Conservation (phyloP, 2,888 invertebrate species). For the Pandemis heparana region DNA sequence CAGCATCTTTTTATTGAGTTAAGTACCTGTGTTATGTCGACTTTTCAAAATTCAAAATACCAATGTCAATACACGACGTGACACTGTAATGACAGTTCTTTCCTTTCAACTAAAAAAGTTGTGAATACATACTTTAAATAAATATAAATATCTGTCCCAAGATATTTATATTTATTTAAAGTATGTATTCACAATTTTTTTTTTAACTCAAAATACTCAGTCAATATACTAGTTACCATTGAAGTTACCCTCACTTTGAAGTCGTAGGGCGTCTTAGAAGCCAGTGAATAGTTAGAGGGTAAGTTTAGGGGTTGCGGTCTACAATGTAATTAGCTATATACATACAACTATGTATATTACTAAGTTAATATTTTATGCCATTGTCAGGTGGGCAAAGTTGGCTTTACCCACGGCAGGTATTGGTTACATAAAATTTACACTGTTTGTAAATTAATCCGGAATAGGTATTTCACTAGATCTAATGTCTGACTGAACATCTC, state of each 20-base stretch:
- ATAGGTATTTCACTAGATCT: too few species aligned
- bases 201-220: background rate
- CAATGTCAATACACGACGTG: too few species aligned
- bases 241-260: slow-evolving; percentile 50
- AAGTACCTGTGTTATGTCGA: too few species aligned
- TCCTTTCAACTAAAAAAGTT: too few species aligned
- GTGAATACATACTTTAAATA: too few species aligned
- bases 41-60: too few species aligned
- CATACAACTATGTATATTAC: background rate
- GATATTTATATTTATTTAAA: too few species aligned
- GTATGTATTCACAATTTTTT: background rate
- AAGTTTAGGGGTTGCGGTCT: slow-evolving; percentile 47
- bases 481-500: too few species aligned
- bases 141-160: too few species aligned
- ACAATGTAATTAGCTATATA: slow-evolving; percentile 42
- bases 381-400: background rate
- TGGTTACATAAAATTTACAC: background rate
- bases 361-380: slow-evolving; percentile 17
- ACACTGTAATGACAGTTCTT: too few species aligned
- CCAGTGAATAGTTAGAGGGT: slow-evolving; percentile 49
- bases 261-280: slow-evolving; percentile 70
- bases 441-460: too few species aligned
- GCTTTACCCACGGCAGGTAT: background rate
- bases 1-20: too few species aligned
- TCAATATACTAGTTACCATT: slow-evolving; percentile 3